Base-by-base conservation (phyloP, 92 coral and sea anemone genomes). In the Scolanthus callimorphus region DNA sequence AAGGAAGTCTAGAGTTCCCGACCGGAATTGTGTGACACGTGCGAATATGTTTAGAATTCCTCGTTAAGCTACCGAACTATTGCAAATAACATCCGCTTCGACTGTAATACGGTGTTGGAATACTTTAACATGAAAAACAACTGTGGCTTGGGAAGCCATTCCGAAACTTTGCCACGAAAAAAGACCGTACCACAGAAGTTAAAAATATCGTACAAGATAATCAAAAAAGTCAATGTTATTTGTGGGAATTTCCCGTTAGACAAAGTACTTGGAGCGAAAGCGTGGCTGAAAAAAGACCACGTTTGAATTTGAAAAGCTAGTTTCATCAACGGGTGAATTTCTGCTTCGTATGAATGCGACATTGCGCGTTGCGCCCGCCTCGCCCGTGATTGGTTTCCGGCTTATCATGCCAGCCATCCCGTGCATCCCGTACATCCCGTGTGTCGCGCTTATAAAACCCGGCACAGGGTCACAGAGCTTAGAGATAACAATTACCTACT, bases 391-490 rank as follows among this genome's bases (percentile, higher is more conserved):
- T 34, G 41, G n/a, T 15, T 34, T 34, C 41, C 41, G 41, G 41
- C 41, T 6, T 6, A 6, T 34, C 41, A 34, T 34, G 6, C 41
- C 41, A n/a, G n/a, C n/a, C n/a, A n/a, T n/a, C n/a, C n/a, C n/a
- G n/a, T n/a, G n/a, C n/a, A n/a, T n/a, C n/a, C n/a, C n/a, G n/a
- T 34, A 34, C 15, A 15, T 34, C 41, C 41, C 41, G 6, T 34
- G 41, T 15, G 41, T 34, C 41, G 41, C 41, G 41, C 41, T 34
- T 34, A 34, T 34, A 34, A 34, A 34, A 34, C 41, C 41, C 41
- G 41, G 15, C 41, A 34, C 8, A 34, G 41, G 41, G 41, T 34
- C 41, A 34, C n/a, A n/a, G n/a, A n/a, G n/a, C n/a, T n/a, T n/a
- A n/a, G n/a, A n/a, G n/a, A n/a, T n/a, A n/a, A n/a, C n/a, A n/a